phyloP scores from a whole-genome alignment of 2,888 invertebrate genomes.

The Candidula unifasciata region DNA sequence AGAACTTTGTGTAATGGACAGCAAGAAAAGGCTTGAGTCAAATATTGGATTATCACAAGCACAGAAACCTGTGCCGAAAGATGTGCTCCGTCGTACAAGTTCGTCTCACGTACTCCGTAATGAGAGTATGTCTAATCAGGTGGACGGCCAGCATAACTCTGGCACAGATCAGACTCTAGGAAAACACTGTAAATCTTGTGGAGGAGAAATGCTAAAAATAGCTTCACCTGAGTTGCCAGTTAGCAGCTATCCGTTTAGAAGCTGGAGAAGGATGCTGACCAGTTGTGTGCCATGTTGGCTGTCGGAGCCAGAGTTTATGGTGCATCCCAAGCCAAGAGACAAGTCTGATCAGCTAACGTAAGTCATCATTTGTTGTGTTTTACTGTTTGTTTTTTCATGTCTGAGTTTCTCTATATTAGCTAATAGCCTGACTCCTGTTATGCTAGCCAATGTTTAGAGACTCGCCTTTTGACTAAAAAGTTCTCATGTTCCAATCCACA shows the following conservation, averaged over 20 bases:
- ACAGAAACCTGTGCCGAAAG: no score
- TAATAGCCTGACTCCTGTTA: not conserved
- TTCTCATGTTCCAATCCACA: no score
- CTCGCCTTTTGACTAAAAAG: no score
- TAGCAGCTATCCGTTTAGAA: not conserved
- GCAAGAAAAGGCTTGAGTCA: not conserved
- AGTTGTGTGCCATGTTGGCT: slow-evolving; percentile 52
- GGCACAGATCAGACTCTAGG: not conserved
- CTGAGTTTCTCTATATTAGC: not conserved
- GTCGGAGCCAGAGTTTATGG: slow-evolving; percentile 56
- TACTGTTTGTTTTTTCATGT: not conserved
- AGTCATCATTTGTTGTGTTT: not conserved
- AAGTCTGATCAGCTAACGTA: slow-evolving; percentile 12
- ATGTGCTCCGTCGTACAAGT: not conserved
- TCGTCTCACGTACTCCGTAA: not conserved
- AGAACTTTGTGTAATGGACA: slow-evolving; percentile 17
- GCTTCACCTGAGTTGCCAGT: not conserved
- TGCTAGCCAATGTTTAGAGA: no score
- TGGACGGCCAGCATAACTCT: not conserved
- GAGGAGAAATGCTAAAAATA: slow-evolving; percentile 30
- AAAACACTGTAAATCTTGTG: slow-evolving; percentile 33
- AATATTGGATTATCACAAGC: not conserved
- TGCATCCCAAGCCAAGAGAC: slow-evolving; percentile 49
- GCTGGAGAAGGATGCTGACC: slow-evolving; percentile 1
- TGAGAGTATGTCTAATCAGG: not conserved